A percentile compares a stretch with the other conserved stretches of the same genome.
Evolutionary conservation across 2,888 invertebrate species (phyloP).

Genomic region (Alitta virens): DNA sequence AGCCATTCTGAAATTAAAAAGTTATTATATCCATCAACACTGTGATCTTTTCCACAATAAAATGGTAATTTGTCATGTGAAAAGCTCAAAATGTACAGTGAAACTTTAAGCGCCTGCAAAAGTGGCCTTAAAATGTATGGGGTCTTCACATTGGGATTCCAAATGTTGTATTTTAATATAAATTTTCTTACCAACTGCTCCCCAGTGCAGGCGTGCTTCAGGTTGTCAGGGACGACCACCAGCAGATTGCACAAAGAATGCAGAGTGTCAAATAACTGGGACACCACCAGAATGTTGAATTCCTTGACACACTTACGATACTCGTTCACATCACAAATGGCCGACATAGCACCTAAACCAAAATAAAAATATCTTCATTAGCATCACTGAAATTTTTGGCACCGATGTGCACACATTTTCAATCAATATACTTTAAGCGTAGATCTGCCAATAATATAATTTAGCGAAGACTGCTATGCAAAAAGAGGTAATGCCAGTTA

Average conservation of each 20-base stretch:
- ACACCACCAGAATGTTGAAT: slow-evolving; percentile 73
- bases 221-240: slow-evolving; percentile 86
- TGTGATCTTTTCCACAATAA: too few relatives aligned
- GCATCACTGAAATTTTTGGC: too few relatives aligned
- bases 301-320: slow-evolving; percentile 87
- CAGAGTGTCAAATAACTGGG: slow-evolving; percentile 88
- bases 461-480: too few relatives aligned
- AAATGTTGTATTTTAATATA: background rate
- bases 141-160: background rate
- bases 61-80: too few relatives aligned
- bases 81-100: background rate
- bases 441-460: too few relatives aligned
- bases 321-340: slow-evolving; percentile 97
- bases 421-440: too few relatives aligned
- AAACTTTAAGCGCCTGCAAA: background rate
- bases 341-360: slow-evolving; percentile 87
- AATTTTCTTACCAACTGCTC: slow-evolving; percentile 78
- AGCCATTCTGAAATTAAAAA: slow-evolving; percentile 74
- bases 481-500: too few relatives aligned
- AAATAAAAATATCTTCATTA: too few relatives aligned
- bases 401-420: too few relatives aligned
- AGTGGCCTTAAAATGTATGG: background rate
- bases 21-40: too few relatives aligned
- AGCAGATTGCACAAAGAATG: slow-evolving; percentile 94
- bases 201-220: slow-evolving; percentile 90